Base-by-base conservation (phyloP, 2,113 vertebrate genomes). In the Stigmatopora nigra region DNA sequence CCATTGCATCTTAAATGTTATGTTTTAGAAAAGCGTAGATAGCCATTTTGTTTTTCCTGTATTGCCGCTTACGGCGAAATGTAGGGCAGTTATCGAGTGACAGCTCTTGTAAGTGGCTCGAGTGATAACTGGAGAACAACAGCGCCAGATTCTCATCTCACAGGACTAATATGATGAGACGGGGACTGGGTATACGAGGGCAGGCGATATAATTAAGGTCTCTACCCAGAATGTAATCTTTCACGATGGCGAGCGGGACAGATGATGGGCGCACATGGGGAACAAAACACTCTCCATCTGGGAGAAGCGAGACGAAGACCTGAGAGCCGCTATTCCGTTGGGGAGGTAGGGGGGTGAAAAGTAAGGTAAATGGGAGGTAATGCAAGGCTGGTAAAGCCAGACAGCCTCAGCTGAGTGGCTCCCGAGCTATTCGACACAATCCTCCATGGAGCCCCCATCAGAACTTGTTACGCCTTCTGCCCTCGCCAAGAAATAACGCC, bases 171-270 rank as follows among this genome's bases (percentile, higher is more conserved):
- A 84, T 86, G 84, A 88, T 83, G 85, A 85, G 88, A 87, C 82
- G 69, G 72, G 72, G 56, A 72, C 80, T 86, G 77, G 80, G 82
- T 77, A 82, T 78, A 82, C 4, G 63, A 71, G 86, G 85, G 77
- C 85, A 84, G 82, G 74, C 82, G 72, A 82, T 80, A 87, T 88
- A 88, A 90, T 90, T 88, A 90, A 80, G 84, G 81, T 84, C 80
- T 88, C 80, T 86, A 85, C 72, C 72, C 71, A 81, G 83, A 88
- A 87, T 82, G 81, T 82, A 85, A 86, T 90, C 85, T 87, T 84
- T 86, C 78, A 82, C 75, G 70, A 71, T 76, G 79, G 76, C 75
- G 72, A 77, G 82, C 17, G 46, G 80, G 75, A 78, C 68, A 72
- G 86, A 84, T 82, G 83, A 85, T 52, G 68, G 81, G 75, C 81